phyloP scores from a whole-genome alignment of 2,797 vertebrate species.

The Gallinago stenura region DNA sequence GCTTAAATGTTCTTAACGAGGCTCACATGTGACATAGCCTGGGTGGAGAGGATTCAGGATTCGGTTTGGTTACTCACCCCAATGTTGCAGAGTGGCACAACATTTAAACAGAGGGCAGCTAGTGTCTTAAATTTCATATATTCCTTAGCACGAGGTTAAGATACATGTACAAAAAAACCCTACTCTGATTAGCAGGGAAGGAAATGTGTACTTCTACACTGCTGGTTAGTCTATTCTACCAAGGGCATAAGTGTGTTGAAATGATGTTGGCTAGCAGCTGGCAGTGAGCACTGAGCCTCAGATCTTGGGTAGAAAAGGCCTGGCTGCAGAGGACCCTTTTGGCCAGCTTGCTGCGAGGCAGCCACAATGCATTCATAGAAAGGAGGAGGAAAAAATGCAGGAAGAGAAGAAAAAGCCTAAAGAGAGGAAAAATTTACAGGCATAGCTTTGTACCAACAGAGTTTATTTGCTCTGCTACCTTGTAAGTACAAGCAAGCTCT shows the following conservation, averaged over 20 bases:
- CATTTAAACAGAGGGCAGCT: neutral
- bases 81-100: accelerated
- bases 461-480: conserved; percentile 35
- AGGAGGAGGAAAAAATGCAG: neutral
- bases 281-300: neutral
- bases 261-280: neutral
- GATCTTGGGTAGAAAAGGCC: neutral
- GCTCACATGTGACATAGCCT: neutral
- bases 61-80: neutral
- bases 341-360: neutral
- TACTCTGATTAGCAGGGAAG: neutral
- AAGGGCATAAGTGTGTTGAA: accelerated
- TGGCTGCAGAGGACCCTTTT: neutral
- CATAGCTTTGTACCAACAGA: neutral
- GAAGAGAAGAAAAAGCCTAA: neutral
- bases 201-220: accelerated
- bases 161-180: neutral
- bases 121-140: neutral
- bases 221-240: neutral
- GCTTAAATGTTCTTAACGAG: neutral
- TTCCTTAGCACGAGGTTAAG: neutral
- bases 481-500: neutral
- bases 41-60: neutral
- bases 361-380: neutral
- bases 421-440: neutral